Evolutionary conservation across 2,888 invertebrate species (phyloP).

Genomic region (Endotricha flammealis): DNA sequence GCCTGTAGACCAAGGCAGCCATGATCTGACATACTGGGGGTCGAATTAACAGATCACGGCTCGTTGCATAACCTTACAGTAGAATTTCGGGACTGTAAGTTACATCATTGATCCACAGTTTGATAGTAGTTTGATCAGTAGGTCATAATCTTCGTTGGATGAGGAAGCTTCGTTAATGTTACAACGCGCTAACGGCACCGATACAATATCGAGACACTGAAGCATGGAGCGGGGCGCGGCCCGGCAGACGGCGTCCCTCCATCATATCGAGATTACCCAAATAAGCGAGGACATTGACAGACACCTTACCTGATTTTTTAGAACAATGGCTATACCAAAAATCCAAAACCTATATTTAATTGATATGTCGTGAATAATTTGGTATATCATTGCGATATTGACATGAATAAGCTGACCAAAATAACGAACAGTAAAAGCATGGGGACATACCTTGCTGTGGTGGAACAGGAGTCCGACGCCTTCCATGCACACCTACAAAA

Average conservation of each 20-base stretch:
- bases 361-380: slow-evolving; percentile 31
- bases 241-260: slow-evolving; percentile 34
- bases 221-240: slow-evolving; percentile 45
- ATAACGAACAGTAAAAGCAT: slow-evolving; percentile 31
- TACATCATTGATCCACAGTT: background rate
- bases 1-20: slow-evolving; percentile 22
- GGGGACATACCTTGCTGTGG: slow-evolving; percentile 95
- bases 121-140: slow-evolving; percentile 9
- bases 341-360: slow-evolving; percentile 12
- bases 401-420: slow-evolving; percentile 68
- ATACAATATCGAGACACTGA: slow-evolving; percentile 61
- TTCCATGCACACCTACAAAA: slow-evolving; percentile 94
- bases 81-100: slow-evolving; percentile 1
- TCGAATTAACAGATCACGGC: slow-evolving; percentile 16
- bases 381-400: slow-evolving; percentile 48
- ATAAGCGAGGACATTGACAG: slow-evolving; percentile 65
- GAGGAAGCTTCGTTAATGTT: slow-evolving; percentile 49
- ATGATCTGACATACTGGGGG: slow-evolving; percentile 14
- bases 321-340: slow-evolving; percentile 48
- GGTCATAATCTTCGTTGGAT: slow-evolving; percentile 41
- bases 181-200: slow-evolving; percentile 58
- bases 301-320: slow-evolving; percentile 59
- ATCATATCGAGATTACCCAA: slow-evolving; percentile 46
- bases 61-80: slow-evolving; percentile 15
- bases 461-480: slow-evolving; percentile 99